Base-by-base conservation (phyloP, 2,113 vertebrate genomes). In the Chauna torquata region DNA sequence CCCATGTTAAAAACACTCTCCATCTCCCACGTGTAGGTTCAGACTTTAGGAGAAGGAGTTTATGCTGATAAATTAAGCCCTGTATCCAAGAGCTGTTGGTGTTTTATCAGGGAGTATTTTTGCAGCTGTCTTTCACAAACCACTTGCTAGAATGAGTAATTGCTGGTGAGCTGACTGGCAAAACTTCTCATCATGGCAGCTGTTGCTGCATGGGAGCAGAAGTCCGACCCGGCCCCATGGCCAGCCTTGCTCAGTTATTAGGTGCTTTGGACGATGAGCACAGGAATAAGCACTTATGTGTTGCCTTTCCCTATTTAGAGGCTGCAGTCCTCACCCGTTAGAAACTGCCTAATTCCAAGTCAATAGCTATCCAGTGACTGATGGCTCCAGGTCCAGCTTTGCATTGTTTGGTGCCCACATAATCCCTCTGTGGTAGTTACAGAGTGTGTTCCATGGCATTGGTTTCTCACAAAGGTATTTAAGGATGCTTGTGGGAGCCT, bases 181-280 rank as follows among this genome's bases (percentile, higher is more conserved):
- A 90, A 57, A 10, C 62, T 77, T 42, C 57, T 89, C 3, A 1
- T 50, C 28, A n/a, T 0, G 1, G 47, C 75, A 79, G 50, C 23
- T 92, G n/a, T 44, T 79, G 52, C 44, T 82, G 58, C 16, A 68
- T 5, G 22, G 58, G 24, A 91, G 25, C 79, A 47, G n/a, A 5
- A 54, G 32, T 34, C 34, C 1, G 3, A 8, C 47, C 16, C 1
- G 1, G 18, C 47, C 64, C 59, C 9, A 19, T 3, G 5, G 2
- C 28, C 16, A 54, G 47, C 62, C 36, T 23, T 69, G n/a, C 75
- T 45, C 44, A 74, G 64, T n/a, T 17, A 24, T 3, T 28, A 57
- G 36, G 25, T 58, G 25, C 23, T 88, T 20, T 36, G 38, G 54
- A 58, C 34, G 81, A 27, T 32, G 50, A 82, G 25, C 23, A 11